Evolutionary conservation across 2,113 vertebrate species (phyloP).

Genomic region (Pundamilia nyererei): DNA sequence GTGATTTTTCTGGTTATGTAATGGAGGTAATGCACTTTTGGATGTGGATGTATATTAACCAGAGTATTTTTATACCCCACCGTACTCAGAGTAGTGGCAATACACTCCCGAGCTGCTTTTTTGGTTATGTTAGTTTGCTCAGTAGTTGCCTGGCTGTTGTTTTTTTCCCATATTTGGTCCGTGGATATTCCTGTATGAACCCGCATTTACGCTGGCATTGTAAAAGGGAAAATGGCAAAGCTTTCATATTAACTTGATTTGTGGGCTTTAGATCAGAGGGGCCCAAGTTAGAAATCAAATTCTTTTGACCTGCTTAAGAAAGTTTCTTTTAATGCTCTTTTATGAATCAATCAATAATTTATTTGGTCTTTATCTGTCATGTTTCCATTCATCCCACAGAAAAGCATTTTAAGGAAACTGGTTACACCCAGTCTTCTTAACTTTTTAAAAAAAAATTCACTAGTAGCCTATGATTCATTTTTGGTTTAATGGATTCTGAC

Average conservation of each 20-base stretch:
- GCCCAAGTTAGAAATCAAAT: not conserved
- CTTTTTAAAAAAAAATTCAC: not conserved
- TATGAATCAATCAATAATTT: not conserved
- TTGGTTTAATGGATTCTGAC: slow-evolving; percentile 14
- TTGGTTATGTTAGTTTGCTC: not conserved
- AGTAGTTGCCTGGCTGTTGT: not conserved
- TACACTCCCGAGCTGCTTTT: not conserved
- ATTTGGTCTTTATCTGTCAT: not conserved
- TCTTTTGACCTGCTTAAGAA: not conserved
- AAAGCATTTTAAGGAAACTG: not conserved
- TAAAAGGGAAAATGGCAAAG: not conserved
- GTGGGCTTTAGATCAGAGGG: not conserved
- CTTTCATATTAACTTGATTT: not conserved
- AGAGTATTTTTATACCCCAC: not conserved
- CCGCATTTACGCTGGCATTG: not conserved
- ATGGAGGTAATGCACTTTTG: not conserved
- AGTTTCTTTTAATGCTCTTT: not conserved
- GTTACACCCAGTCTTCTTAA: not conserved
- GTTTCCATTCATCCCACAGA: not conserved
- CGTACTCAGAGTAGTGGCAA: not conserved
- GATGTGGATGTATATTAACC: not conserved
- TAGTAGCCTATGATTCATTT: slow-evolving; percentile 16
- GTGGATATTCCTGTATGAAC: not conserved
- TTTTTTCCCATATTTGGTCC: not conserved
- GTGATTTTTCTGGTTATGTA: not conserved